Evolutionary conservation across 1,140 invertebrate species (phyloP).

Genomic region (Ceratina australensis): DNA sequence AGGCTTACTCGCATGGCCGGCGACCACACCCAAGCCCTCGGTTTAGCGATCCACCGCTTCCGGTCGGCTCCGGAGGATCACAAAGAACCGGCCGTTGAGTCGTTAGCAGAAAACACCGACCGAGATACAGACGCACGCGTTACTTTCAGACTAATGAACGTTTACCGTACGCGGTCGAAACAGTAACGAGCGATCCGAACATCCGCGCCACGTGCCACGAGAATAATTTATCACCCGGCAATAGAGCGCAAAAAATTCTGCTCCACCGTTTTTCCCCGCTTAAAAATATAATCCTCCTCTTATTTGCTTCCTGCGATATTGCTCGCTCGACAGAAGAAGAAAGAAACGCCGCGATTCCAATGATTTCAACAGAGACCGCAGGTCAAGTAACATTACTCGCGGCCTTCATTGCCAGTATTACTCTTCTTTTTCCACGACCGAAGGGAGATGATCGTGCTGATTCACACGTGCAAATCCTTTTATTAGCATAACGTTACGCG

Average conservation of each 20-base stretch:
- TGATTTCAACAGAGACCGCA: constrained; percentile 1
- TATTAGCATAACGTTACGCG: constrained; percentile 9
- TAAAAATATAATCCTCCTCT: neutral
- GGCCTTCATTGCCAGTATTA: neutral
- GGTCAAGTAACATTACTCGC: constrained; percentile 31
- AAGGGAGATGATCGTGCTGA: neutral
- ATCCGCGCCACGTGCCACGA: constrained; percentile 39
- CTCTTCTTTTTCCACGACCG: constrained; percentile 8
- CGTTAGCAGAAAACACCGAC: constrained; percentile 26
- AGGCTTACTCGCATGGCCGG: neutral
- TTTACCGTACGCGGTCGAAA: constrained; percentile 37
- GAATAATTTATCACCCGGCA: constrained; percentile 45
- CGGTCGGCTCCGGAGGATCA: neutral
- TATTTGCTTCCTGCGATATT: too few species aligned
- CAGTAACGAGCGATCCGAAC: constrained; percentile 43
- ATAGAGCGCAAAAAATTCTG: constrained; percentile 31
- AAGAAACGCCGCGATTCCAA: constrained; percentile 1
- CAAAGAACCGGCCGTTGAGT: constrained; percentile 4
- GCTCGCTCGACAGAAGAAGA: neutral
- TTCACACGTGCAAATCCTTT: constrained; percentile 20
- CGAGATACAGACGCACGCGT: constrained; percentile 17
- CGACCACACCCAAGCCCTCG: neutral
- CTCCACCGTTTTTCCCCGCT: neutral
- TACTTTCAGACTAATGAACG: constrained; percentile 36
- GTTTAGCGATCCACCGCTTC: constrained; percentile 5